Percentiles rank a stretch among this genome's conserved stretches.
phyloP scores from a whole-genome alignment of 2,113 vertebrate species.

The Chaetodon auriga region DNA sequence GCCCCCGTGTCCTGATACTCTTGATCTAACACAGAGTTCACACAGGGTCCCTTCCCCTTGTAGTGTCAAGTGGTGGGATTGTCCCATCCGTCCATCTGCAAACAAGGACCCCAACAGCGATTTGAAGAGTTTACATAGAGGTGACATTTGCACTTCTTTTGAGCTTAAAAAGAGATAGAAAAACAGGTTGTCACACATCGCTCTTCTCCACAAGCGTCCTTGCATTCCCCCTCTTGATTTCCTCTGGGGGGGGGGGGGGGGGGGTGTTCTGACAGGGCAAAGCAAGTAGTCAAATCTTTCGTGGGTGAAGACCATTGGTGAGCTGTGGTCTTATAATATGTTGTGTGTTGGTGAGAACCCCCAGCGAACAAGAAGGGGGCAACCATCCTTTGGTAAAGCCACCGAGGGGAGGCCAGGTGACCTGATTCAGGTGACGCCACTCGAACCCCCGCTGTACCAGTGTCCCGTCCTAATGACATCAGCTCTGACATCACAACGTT shows the following conservation, averaged over 20 bases:
- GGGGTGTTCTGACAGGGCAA: background rate
- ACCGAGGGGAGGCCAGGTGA: constrained; percentile 47
- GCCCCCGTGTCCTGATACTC: constrained; percentile 41
- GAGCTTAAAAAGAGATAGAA: constrained; percentile 59
- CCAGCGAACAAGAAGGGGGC: constrained; percentile 19
- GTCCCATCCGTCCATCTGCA: constrained; percentile 44
- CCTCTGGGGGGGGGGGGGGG: background rate
- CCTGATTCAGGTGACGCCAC: constrained; percentile 70
- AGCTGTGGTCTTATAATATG: background rate
- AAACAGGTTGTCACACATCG: constrained; percentile 26
- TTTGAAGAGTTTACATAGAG: constrained; percentile 52
- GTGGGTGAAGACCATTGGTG: constrained; percentile 16
- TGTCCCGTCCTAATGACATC: constrained; percentile 70
- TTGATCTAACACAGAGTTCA: constrained; percentile 29
- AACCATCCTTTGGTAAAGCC: constrained; percentile 78
- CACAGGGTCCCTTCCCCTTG: constrained; percentile 17
- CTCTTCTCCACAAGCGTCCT: constrained; percentile 26
- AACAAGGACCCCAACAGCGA: constrained; percentile 46
- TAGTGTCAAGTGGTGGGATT: background rate
- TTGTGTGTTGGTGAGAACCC: constrained; percentile 43
- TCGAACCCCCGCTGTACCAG: constrained; percentile 33
- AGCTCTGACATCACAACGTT: constrained; percentile 78
- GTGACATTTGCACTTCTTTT: constrained; percentile 48
- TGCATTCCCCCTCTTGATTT: constrained; percentile 1
- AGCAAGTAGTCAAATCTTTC: constrained; percentile 19